These are phyloP conservation scores for Steinernema hermaphroditum DNA, from an alignment of 2,888 invertebrate species.

Conservation along the genomic window DNA sequence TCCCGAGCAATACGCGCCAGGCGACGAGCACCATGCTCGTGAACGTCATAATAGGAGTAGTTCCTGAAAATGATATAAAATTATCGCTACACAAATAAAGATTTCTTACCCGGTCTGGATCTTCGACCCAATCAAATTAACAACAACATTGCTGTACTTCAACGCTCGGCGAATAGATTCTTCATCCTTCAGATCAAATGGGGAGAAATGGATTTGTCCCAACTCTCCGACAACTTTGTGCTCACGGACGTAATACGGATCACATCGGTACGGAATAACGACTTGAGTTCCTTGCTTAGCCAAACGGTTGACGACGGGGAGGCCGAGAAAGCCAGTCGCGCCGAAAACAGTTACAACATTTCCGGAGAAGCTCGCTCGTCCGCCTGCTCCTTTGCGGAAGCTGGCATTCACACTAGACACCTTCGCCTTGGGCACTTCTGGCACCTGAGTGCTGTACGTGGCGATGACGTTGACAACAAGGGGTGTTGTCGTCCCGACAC, in stretches of 20 bases:
- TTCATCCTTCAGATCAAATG: slow-evolving; percentile 82
- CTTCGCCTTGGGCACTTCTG: slow-evolving; percentile 1
- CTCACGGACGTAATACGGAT: slow-evolving; percentile 78
- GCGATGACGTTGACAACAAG: neutral
- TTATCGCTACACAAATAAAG: slow-evolving; percentile 15
- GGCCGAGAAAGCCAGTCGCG: slow-evolving; percentile 84
- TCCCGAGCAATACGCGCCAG: slow-evolving; percentile 78
- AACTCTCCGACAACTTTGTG: slow-evolving; percentile 88
- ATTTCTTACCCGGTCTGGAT: slow-evolving; percentile 82
- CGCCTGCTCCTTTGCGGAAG: slow-evolving; percentile 70
- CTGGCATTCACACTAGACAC: slow-evolving; percentile 20
- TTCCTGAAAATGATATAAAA: slow-evolving; percentile 72
- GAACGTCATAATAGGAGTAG: slow-evolving; percentile 82
- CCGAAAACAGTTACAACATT: slow-evolving; percentile 85
- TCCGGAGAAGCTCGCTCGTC: slow-evolving; percentile 93
- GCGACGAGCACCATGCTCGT: slow-evolving; percentile 81
- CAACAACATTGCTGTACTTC: slow-evolving; percentile 92
- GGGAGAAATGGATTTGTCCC: slow-evolving; percentile 71
- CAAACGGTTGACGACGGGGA: slow-evolving; percentile 83
- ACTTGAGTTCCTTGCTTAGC: slow-evolving; percentile 74
- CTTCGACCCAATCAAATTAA: slow-evolving; percentile 88
- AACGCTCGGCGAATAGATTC: slow-evolving; percentile 76
- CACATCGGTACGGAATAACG: slow-evolving; percentile 88
- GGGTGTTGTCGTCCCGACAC: neutral
- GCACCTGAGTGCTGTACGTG: neutral